Evolutionary conservation across 2,113 vertebrate genomes (phyloP).

Genomic region (Amphilophus citrinellus): DNA sequence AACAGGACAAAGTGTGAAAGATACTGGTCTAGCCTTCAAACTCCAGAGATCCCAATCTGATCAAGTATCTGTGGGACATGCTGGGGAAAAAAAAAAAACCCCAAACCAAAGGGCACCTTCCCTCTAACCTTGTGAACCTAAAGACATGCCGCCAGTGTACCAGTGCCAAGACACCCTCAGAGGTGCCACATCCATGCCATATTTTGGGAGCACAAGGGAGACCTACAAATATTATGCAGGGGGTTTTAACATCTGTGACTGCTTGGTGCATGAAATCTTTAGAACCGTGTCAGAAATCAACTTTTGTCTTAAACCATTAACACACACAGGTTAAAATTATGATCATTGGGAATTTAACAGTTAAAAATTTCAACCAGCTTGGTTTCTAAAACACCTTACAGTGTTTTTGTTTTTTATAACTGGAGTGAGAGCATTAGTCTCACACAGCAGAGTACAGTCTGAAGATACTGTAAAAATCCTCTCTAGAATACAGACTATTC

Average conservation of each 20-base stretch:
- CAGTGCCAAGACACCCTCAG: background rate
- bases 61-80: background rate
- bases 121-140: background rate
- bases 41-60: background rate
- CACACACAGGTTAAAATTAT: background rate
- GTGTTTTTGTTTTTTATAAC: accelerated
- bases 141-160: background rate
- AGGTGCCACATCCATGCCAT: background rate
- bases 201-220: background rate
- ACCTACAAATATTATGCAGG: background rate
- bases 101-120: background rate
- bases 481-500: background rate
- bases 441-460: background rate
- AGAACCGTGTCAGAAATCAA: background rate
- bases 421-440: background rate
- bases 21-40: background rate
- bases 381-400: background rate
- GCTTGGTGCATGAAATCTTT: background rate
- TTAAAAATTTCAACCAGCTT: background rate
- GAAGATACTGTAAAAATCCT: background rate
- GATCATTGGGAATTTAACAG: background rate
- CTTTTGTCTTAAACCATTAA: background rate
- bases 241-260: background rate
- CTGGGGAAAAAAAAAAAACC: background rate
- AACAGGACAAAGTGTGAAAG: background rate